Conservation (phyloP, 2,888 invertebrate genomes). For the Netelia inedita region DNA sequence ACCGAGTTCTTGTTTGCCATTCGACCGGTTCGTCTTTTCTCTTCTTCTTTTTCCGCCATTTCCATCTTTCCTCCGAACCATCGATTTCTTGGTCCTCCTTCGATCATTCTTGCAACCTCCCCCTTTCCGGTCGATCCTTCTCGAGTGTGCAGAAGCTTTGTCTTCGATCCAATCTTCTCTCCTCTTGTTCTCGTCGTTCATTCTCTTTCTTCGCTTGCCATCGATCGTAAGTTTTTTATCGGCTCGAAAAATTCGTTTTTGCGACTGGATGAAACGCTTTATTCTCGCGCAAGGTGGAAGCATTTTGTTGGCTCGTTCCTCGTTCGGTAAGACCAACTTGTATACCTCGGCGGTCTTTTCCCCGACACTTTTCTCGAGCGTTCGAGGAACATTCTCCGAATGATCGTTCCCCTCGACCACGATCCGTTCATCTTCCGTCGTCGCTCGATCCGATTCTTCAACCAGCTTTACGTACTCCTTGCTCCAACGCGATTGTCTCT, state of each 20-base stretch:
- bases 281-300: slow-evolving; percentile 61
- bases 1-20: slow-evolving; percentile 14
- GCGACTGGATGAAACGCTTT: slow-evolving; percentile 59
- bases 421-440: neutral
- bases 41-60: neutral
- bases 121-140: neutral
- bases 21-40: neutral
- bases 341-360: neutral
- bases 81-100: slow-evolving; percentile 23
- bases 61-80: slow-evolving; percentile 7
- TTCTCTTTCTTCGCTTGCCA: neutral
- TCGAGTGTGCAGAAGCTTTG: neutral
- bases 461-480: slow-evolving; percentile 21
- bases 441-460: slow-evolving; percentile 31
- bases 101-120: neutral
- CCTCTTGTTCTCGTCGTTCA: slow-evolving; percentile 49
- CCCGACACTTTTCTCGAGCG: too few species aligned
- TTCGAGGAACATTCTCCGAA: neutral
- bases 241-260: slow-evolving; percentile 36
- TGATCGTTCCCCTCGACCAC: neutral
- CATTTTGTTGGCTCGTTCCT: slow-evolving; percentile 18
- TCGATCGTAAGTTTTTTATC: neutral
- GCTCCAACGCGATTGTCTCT: neutral
- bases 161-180: slow-evolving; percentile 36
- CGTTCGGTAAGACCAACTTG: neutral